phyloP scores from a whole-genome alignment of 2,797 vertebrate genomes.

The Manis javanica region DNA sequence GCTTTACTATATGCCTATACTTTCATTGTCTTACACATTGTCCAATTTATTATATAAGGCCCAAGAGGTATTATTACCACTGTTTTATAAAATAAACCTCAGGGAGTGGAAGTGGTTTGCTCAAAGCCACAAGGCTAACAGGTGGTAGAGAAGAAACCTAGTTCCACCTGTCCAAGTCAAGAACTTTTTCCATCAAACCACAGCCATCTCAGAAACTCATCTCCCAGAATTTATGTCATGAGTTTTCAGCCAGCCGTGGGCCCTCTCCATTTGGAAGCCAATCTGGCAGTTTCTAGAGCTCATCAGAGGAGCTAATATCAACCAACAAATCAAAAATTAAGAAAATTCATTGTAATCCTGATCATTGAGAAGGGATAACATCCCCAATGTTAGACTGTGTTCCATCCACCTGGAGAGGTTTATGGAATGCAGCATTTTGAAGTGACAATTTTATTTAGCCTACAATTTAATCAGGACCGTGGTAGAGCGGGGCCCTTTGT shows the following conservation, averaged over 20 bases:
- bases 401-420: background rate
- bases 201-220: background rate
- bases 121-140: background rate
- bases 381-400: background rate
- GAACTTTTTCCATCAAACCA: background rate
- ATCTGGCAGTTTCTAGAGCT: background rate
- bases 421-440: background rate
- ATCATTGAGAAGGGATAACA: background rate
- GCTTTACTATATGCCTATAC: background rate
- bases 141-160: background rate
- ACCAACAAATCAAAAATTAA: background rate
- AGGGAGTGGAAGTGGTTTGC: background rate
- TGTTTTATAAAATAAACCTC: background rate
- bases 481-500: background rate
- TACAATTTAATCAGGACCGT: background rate
- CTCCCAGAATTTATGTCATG: background rate
- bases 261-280: background rate
- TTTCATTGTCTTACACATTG: background rate
- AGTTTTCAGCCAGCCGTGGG: background rate
- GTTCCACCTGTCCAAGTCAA: background rate
- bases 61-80: background rate
- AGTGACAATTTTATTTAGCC: conserved; percentile 7
- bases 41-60: background rate
- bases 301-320: background rate
- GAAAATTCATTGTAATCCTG: background rate